Evolutionary conservation across 2,797 vertebrate genomes (phyloP), one percentile per base, ranked within the genome.

Genomic region (Acanthurus lineatus): DNA sequence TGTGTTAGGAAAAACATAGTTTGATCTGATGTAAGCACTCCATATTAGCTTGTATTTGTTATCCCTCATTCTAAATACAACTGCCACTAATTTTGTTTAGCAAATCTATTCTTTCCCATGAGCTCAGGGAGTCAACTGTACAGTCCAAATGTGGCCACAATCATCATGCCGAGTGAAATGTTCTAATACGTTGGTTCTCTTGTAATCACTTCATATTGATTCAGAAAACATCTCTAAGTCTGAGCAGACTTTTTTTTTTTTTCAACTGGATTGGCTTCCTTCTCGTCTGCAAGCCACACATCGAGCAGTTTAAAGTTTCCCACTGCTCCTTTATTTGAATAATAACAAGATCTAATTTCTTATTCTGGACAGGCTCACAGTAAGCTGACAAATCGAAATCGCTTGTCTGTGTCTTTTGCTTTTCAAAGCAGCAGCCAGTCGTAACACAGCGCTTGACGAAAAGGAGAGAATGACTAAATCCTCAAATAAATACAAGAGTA

Each of bases 301-400:
- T 63, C 76, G 56, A 83, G 73, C 65, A 61, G 71, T 73, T 78
- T 87, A 52, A 89, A 83, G 66, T 89, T 91, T 91, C 91, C 86
- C 88, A 84, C 86, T 86, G 83, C 74, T 75, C 72, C 69, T 88
- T 85, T 52, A 83, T 86, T 84, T 73, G 65, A 92, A 91, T 72
- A 83, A 90, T 77, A 91, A 89, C 81, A 12, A 90, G 84, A 91
- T 93, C 89, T 79, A n/a, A 81, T 92, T 91, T 89, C 90, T 76
- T 28, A 72, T 62, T 54, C 80, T 91, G 91, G 88, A 89, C 74
- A 64, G 63, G 73, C 79, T 86, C 69, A 69, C 62, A 60, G 78
- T 48, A 22, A 85, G 52, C 86, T 83, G 84, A 93, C 86, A 88
- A 89, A 84, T 62, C 59, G 84, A 89, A 92, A 92, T 87, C 67